Evolutionary conservation across 2,888 invertebrate species (phyloP), one percentile per base, ranked within the genome.

Genomic region (Gandaritis pyraliata): DNA sequence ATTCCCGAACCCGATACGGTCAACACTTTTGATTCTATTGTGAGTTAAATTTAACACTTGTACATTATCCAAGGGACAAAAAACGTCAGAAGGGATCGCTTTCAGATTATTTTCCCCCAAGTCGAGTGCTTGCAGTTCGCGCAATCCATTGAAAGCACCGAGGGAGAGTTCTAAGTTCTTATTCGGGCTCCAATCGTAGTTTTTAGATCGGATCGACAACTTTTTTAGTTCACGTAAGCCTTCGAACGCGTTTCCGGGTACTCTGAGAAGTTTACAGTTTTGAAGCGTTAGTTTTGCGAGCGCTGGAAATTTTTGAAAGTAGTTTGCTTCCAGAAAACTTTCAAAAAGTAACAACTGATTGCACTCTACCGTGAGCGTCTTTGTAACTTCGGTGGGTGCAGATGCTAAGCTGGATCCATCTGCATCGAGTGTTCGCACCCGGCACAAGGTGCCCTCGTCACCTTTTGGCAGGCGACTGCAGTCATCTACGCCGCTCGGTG

Each of bases 31-130:
- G 33, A 98, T 94, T 71, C 95, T 95, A 88, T 98, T 98, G 61
- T 94, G 91, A 41, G 97, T 97, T 69, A 98, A 83, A 90, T 98
- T 98, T 33, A 98, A 88, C 71, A 95, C 93, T 89, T 97, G 96
- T 60, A 97, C 92, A 86, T 96, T 96, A 67, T 94, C 94, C 81
- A 97, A 87, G 6, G 95, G 94, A 86, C 97, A 97, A 81, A 97
- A 96, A 58, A 95, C 94, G 78, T 95, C 95, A 45, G 95, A 95
- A 0, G 97, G 97, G 77, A 97, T 86, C 23, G 94, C 93, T 74
- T 95, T 94, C 58, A 98, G 93, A 86, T 97, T 97, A 85, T 97
- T 97, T 83, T 95, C 94, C 66, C 95, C 94, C 80, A 98, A 88
- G 83, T 97, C 96, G 58, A 97, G 90, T 51, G 93, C 93, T 79